Evolutionary conservation across 2,888 invertebrate species (phyloP).

Genomic region (Heliconius ethilla): DNA sequence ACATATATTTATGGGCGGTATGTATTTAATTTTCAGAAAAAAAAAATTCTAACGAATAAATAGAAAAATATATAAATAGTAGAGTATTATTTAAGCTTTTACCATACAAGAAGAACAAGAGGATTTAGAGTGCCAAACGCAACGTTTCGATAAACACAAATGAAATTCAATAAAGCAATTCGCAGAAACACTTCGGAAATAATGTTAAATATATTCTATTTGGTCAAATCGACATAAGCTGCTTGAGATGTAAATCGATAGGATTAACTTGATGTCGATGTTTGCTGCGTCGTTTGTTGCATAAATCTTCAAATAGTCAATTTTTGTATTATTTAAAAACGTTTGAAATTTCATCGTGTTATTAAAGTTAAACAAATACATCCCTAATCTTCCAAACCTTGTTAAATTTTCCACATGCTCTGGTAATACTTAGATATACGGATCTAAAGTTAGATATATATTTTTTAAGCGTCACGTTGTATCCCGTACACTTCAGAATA

Average conservation of each 20-base stretch:
- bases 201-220: slow-evolving; percentile 3
- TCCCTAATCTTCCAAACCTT: no score
- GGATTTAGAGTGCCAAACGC: neutral
- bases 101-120: neutral
- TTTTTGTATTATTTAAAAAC: neutral
- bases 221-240: slow-evolving; percentile 17
- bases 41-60: neutral
- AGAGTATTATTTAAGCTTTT: neutral
- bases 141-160: neutral
- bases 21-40: neutral
- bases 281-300: slow-evolving; percentile 1
- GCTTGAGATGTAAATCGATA: slow-evolving; percentile 18
- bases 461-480: no score
- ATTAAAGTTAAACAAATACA: no score
- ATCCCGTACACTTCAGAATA: no score
- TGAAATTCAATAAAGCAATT: neutral
- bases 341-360: no score
- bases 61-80: neutral
- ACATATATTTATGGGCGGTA: neutral
- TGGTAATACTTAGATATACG: no score
- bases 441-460: no score
- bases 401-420: no score
- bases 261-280: slow-evolving; percentile 16
- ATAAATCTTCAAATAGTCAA: neutral
- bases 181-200: neutral